Evolutionary conservation across 2,888 invertebrate genomes (phyloP).

Genomic region (Pollenia amentaria): DNA sequence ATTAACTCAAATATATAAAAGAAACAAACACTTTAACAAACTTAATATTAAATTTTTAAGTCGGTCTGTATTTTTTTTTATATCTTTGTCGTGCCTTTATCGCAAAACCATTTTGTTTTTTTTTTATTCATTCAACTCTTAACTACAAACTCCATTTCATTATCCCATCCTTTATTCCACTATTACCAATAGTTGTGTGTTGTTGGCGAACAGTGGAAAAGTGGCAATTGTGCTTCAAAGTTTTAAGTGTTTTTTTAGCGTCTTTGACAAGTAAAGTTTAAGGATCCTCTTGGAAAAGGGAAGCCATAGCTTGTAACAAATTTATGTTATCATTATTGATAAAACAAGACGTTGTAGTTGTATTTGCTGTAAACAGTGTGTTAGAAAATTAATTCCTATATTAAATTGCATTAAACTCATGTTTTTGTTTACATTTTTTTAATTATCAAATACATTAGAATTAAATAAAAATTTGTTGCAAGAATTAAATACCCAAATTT

Average conservation of each 20-base stretch:
- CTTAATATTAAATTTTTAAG: background rate
- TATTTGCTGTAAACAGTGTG: background rate
- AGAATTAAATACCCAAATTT: too few species aligned
- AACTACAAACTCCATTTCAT: slow-evolving; percentile 35
- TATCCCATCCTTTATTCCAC: slow-evolving; percentile 6
- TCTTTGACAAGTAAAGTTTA: slow-evolving; percentile 55
- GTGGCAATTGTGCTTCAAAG: slow-evolving; percentile 47
- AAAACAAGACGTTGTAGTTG: background rate
- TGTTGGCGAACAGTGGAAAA: slow-evolving; percentile 17
- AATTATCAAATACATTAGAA: too few species aligned
- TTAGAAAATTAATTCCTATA: background rate
- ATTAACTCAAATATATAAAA: background rate
- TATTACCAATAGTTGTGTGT: slow-evolving; percentile 1
- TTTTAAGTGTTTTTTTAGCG: slow-evolving; percentile 57
- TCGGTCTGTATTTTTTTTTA: background rate
- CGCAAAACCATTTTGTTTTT: background rate
- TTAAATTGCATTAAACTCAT: too few species aligned
- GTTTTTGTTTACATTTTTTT: too few species aligned
- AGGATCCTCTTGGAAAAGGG: slow-evolving; percentile 44
- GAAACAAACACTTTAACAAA: background rate
- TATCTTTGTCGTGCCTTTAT: slow-evolving; percentile 9
- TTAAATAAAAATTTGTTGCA: too few species aligned
- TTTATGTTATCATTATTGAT: slow-evolving; percentile 56
- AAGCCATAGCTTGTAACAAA: slow-evolving; percentile 50
- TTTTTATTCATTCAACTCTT: slow-evolving; percentile 50